A percentile compares a stretch with the other conserved stretches of the same genome.
Conservation (phyloP, 2,797 vertebrate species). For the Amniataba percoides region DNA sequence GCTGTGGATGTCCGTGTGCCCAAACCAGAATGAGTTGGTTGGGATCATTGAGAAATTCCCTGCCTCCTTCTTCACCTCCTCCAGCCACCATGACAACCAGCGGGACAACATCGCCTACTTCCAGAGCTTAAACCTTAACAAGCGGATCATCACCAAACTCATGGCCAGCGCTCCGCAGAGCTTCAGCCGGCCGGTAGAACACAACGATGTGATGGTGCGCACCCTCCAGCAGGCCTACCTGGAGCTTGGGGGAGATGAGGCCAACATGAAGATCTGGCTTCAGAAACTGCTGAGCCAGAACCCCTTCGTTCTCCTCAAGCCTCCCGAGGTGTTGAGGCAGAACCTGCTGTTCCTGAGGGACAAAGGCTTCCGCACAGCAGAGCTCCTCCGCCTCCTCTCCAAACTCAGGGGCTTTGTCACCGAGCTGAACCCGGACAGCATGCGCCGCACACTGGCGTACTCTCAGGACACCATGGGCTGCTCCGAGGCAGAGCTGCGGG, state of each 20-base stretch:
- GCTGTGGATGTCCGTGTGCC: constrained; percentile 91
- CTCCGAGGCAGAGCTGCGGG: constrained; percentile 85
- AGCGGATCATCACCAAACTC: constrained; percentile 91
- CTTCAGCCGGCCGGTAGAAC: constrained; percentile 88
- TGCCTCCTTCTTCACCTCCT: constrained; percentile 91
- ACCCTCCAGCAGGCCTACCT: constrained; percentile 88
- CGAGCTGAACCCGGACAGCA: constrained; percentile 86
- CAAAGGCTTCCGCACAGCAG: constrained; percentile 85
- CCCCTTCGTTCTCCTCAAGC: constrained; percentile 91
- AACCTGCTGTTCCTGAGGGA: constrained; percentile 90
- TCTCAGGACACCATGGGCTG: constrained; percentile 88
- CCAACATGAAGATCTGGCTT: constrained; percentile 93
- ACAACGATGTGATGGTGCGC: constrained; percentile 86
- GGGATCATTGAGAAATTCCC: constrained; percentile 93
- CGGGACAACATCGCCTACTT: constrained; percentile 90
- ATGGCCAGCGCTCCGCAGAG: constrained; percentile 90
- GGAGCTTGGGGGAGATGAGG: constrained; percentile 88
- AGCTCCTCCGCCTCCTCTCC: constrained; percentile 91
- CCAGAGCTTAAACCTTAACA: constrained; percentile 90
- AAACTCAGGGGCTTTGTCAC: constrained; percentile 93
- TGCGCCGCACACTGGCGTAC: constrained; percentile 87
- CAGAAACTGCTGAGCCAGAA: constrained; percentile 95
- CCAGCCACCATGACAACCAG: constrained; percentile 86
- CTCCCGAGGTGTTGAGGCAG: constrained; percentile 80
- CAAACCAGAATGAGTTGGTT: constrained; percentile 86